phyloP scores from a whole-genome alignment of 2,113 vertebrate species.

The Laterallus jamaicensis region DNA sequence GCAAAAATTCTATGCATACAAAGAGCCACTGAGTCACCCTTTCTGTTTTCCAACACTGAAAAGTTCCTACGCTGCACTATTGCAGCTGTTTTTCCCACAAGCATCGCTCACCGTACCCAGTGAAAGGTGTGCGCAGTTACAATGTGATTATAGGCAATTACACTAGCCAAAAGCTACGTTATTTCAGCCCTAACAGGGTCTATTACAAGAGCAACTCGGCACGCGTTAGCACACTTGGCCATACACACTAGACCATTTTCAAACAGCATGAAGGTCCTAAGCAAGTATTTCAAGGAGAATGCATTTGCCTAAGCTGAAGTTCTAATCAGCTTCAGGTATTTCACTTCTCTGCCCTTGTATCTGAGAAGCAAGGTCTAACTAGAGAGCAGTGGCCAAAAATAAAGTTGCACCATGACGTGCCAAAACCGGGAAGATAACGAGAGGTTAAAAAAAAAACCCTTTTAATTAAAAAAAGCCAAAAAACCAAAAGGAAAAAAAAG shows the following conservation, averaged over 20 bases:
- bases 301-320: background rate
- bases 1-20: fast-evolving
- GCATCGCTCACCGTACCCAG: fast-evolving
- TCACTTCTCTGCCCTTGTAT: fast-evolving
- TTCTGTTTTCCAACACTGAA: background rate
- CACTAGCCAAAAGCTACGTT: background rate
- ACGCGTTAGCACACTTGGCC: background rate
- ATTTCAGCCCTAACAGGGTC: background rate
- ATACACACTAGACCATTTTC: background rate
- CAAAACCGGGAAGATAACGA: background rate
- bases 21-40: background rate
- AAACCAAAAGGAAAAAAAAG: no score
- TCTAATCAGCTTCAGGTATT: background rate
- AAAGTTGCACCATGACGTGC: background rate
- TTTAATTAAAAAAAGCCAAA: background rate
- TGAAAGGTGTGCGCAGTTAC: fast-evolving
- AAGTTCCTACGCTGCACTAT: background rate
- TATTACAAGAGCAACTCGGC: background rate
- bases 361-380: background rate
- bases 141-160: background rate
- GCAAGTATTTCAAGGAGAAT: background rate
- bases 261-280: fast-evolving
- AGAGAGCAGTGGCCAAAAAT: background rate
- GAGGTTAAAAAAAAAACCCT: background rate
- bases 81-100: background rate